A percentile compares a stretch with the other conserved stretches of the same genome.
Conservation (phyloP, 1,140 invertebrate genomes). For the Cydia strobilella region DNA sequence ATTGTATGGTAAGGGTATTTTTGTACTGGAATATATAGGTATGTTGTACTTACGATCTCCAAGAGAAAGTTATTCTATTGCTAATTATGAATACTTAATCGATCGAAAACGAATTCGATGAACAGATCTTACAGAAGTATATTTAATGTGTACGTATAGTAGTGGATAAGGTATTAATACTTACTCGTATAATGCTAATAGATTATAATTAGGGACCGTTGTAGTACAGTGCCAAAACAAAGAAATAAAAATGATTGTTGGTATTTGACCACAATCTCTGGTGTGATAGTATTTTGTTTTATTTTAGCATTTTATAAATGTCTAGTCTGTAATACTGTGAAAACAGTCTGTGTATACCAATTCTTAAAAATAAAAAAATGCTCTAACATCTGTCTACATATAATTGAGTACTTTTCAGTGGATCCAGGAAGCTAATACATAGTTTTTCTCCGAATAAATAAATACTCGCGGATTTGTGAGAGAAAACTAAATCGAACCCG, state of each 20-base stretch:
- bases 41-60: slow-evolving; percentile 20
- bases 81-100: neutral
- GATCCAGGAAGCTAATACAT: too few species aligned
- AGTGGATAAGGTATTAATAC: slow-evolving; percentile 8
- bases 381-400: too few species aligned
- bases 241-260: neutral
- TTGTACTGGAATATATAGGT: slow-evolving; percentile 25
- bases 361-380: too few species aligned
- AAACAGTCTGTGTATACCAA: too few species aligned
- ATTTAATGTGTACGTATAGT: neutral
- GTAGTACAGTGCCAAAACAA: neutral
- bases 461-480: too few species aligned
- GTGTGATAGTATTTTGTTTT: neutral
- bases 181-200: neutral
- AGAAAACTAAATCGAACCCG: too few species aligned
- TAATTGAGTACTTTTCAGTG: too few species aligned
- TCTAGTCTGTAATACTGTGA: too few species aligned
- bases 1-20: slow-evolving; percentile 16
- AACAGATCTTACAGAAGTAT: neutral
- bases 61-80: neutral
- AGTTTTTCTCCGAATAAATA: too few species aligned
- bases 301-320: neutral
- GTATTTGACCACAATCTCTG: neutral
- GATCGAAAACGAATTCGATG: neutral
- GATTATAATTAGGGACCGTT: neutral